Evolutionary conservation across 2,888 invertebrate genomes (phyloP).

Genomic region (Anthoptus insignis): DNA sequence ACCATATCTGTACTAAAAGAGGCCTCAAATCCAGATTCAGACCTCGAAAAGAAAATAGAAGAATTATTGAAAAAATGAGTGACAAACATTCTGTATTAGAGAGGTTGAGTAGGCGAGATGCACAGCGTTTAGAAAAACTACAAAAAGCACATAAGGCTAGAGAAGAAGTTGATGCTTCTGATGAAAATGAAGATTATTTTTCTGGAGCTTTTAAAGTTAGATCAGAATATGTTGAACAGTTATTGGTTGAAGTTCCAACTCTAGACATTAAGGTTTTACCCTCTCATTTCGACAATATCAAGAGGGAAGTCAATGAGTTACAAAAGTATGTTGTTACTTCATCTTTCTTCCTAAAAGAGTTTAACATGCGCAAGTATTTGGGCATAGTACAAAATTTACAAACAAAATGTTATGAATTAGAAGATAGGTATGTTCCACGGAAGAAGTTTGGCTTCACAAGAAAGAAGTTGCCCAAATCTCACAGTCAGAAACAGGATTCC

Average conservation of each 20-base stretch:
- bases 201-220: conserved; percentile 90
- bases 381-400: conserved; percentile 91
- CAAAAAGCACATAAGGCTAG: conserved; percentile 89
- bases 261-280: conserved; percentile 83
- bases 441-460: conserved; percentile 96
- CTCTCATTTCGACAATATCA: conserved; percentile 89
- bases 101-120: conserved; percentile 85
- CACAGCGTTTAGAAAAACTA: conserved; percentile 88
- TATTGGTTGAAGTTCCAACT: conserved; percentile 83
- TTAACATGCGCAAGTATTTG: conserved; percentile 93
- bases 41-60: conserved; percentile 77
- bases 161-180: conserved; percentile 87
- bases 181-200: conserved; percentile 91
- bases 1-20: conserved; percentile 76
- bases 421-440: conserved; percentile 92
- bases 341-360: conserved; percentile 93
- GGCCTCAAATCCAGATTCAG: conserved; percentile 77
- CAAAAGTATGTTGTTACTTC: conserved; percentile 94
- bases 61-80: conserved; percentile 82
- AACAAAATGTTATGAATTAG: conserved; percentile 90
- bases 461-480: conserved; percentile 87
- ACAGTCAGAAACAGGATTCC: conserved; percentile 68
- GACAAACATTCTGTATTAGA: conserved; percentile 78
- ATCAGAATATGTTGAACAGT: conserved; percentile 88
- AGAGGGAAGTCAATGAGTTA: conserved; percentile 90